A percentile compares a stretch with the other conserved stretches of the same genome.
phyloP scores from a whole-genome alignment of 2,797 vertebrate species.

The Balearica regulorum region DNA sequence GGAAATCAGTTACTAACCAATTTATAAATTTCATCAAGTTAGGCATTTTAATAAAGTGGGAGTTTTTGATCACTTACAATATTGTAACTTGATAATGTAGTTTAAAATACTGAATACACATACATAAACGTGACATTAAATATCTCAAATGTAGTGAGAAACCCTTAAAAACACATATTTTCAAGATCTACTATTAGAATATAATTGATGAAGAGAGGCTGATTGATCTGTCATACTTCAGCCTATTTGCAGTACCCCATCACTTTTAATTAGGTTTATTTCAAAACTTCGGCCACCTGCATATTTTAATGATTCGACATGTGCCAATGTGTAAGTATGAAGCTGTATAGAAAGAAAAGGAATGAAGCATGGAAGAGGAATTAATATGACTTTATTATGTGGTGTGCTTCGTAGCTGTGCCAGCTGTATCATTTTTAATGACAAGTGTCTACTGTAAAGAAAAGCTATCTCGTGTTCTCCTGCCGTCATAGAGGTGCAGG shows the following conservation, averaged over 20 bases:
- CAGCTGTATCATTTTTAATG: not conserved
- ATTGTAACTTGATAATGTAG: not conserved
- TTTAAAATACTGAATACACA: not conserved
- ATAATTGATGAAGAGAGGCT: not conserved
- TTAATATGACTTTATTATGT: not conserved
- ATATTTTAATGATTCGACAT: conserved; percentile 22
- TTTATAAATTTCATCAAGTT: not conserved
- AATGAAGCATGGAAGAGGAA: not conserved
- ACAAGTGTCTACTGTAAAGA: not conserved
- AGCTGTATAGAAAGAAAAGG: not conserved
- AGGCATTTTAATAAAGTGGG: not conserved
- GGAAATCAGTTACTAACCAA: not conserved
- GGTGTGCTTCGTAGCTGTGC: not conserved
- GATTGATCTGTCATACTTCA: not conserved
- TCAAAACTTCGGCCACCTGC: conserved; percentile 48
- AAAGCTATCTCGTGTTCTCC: not conserved
- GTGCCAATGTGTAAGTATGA: conserved; percentile 26
- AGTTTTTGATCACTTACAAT: not conserved
- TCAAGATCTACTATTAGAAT: not conserved
- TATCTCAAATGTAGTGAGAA: not conserved
- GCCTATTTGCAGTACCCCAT: not conserved
- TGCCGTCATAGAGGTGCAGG: not conserved
- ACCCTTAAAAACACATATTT: not conserved
- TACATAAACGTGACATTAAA: not conserved
- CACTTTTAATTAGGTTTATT: conserved; percentile 43